These are phyloP conservation scores for Zapornia atra DNA, from an alignment of 2,113 vertebrate species.

Conservation along the genomic window DNA sequence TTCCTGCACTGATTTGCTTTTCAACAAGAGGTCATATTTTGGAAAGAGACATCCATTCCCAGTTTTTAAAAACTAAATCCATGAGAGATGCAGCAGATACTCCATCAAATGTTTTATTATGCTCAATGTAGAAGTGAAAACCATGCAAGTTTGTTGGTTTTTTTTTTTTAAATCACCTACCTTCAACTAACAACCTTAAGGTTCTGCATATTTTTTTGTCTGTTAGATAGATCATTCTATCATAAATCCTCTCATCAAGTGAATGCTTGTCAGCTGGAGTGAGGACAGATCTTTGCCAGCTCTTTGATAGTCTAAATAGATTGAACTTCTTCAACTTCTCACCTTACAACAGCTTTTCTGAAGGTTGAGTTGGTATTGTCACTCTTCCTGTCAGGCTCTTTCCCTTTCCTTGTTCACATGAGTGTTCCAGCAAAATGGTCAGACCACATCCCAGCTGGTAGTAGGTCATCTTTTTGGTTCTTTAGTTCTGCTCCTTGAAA, in stretches of 20 bases:
- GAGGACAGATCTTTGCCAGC: constrained; percentile 15
- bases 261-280: not conserved
- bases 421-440: not conserved
- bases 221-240: constrained; percentile 18
- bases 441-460: not conserved
- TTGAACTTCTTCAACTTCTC: constrained; percentile 13
- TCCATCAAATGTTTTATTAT: constrained; percentile 40
- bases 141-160: not conserved
- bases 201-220: not conserved
- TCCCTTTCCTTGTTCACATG: not conserved
- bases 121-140: constrained; percentile 1
- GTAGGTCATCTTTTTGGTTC: not conserved
- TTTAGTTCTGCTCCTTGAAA: not conserved
- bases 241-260: constrained; percentile 46
- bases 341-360: not conserved
- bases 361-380: not conserved
- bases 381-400: not conserved
- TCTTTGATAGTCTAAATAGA: constrained; percentile 9
- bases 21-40: constrained; percentile 23
- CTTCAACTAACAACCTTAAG: not conserved
- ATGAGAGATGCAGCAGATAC: constrained; percentile 2
- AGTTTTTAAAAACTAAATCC: not conserved
- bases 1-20: not conserved
- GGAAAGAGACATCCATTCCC: constrained; percentile 67
- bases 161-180: not conserved